Base-by-base conservation (phyloP, 1,140 invertebrate genomes). In the Cotesia typhae region DNA sequence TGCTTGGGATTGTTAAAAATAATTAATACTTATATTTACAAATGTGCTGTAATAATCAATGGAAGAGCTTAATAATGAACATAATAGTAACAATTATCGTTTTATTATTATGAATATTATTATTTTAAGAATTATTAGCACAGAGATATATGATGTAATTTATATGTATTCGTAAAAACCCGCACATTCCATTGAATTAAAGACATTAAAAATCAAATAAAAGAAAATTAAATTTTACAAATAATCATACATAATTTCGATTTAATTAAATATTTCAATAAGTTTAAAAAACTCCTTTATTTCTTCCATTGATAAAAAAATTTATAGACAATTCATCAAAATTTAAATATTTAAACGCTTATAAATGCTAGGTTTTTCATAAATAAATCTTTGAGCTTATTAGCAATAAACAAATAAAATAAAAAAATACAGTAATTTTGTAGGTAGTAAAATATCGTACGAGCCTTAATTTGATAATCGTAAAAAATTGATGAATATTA, bases 41-140 rank as follows among this genome's bases (percentile, higher is more conserved):
- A 55, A 55, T 57, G 51, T 55, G 66, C 10, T 67, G 41, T 52
- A 51, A 41, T 67, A n/a, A 67, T 67, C 66, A 67, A 67, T 57
- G 66, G 66, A 67, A 67, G 66, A 67, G 55, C 53, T 67, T 17
- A 5, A 5, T 9, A 60, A 14, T 17, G 3, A 6, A 14, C 14
- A 28, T 28, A 7, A 12, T 9, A 28, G 9, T 60, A 28, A 35
- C 4, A 60, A 60, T 28, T 4, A 9, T 35, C 28, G 28, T 28
- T 28, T 60, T 28, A 35, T 35, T 60, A 14, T 55, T 55, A 55
- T 17, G n/a, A 17, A 28, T 28, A 28, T 35, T 20, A 60, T 28
- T 55, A 28, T 60, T 28, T 14, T 28, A 28, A 28, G 1, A 28
- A 14, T 5, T 17, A 14, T 20, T 20, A 57, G 53, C n/a, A 57